Base-by-base conservation (phyloP, 2,888 invertebrate species). In the Philereme transversata region DNA sequence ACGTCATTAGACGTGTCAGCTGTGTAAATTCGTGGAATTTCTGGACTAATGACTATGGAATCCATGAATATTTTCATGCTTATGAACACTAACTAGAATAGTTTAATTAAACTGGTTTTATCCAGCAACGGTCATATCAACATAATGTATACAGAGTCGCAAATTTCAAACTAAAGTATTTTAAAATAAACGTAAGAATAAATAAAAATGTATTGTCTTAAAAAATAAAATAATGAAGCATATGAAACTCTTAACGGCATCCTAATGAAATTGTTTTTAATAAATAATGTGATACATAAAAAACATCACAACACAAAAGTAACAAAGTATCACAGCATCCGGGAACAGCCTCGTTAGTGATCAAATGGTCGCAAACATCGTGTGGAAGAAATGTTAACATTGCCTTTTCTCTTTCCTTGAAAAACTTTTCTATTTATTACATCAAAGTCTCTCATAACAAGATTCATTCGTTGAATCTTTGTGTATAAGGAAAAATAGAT, bases 261-360 rank as follows among this genome's bases (percentile, higher is more conserved):
- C 36, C 36, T 36, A 36, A 36, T 36, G 5, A 36, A 7, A 6
- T 7, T 5, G 7, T 36, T 44, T 10, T 5, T 6, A 44, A 41
- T 41, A 45, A 11, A 8, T 10, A 34, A 47, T 9, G 10, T 11
- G 5, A 44, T 5, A 41, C 11, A 44, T 9, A 44, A 11, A 44
- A 44, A 0, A 44, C 11, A 44, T 44, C 5, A 44, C 5, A 44
- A 11, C 62, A 80, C 75, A 77, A 82, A 78, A 78, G 78, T 78
- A 82, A 83, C 80, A 81, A 77, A 84, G 81, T 82, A 79, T 84
- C 82, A 86, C 82, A 80, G 81, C 83, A 87, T 88, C 87, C 87
- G 81, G 83, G 83, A 82, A 22, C 82, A 79, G 72, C 78, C 83
- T 88, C 77, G 83, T 88, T 87, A 87, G 86, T 81, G 84, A 86